Evolutionary conservation across 2,797 vertebrate species (phyloP), one percentile per base, ranked within the genome.

Genomic region (Cyclura pinguis): DNA sequence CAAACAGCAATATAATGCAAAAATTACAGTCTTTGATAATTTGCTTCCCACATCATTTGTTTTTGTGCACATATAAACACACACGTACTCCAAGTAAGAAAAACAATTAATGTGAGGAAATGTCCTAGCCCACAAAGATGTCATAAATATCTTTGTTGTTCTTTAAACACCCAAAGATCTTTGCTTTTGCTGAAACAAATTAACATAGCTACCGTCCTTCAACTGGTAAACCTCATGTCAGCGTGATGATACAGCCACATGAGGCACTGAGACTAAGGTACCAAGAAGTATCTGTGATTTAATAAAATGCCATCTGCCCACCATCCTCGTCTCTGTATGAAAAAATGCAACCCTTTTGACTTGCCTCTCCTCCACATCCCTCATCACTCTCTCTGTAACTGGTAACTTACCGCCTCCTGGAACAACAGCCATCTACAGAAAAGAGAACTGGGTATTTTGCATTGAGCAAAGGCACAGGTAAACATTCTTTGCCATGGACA

Each of bases 401-500:
- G 8, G 10, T 52, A 78, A 93, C 90, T 93, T 89, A 90, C 85
- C 90, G 80, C 24, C 18, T 50, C 76, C 80, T 57, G 67, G n/a
- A 92, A 77, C 86, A 38, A n/a, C 76, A 88, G 62, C 2, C 38
- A 59, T 67, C 55, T 8, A 0, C 1, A 62, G 47, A 89, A 92
- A 87, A 77, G 38, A 89, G 59, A 84, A 5, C 38, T 8, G 82
- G 24, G 59, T 73, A 84, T 22, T 32, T 59, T 82, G 62, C 85
- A 84, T 27, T 73, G 74, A 80, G 38, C n/a, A 67, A 64, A 78
- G 47, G 50, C 5, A 24, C 9, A 72, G 89, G 55, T 89, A 95
- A 95, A 92, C 92, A 50, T 73, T 67, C 9, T 81, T 95, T 89
- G 42, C 93, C 90, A 87, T 95, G 92, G 93, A 88, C 94, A 95